These are phyloP conservation scores for Hozukius guyotensis DNA, from an alignment of 2,797 vertebrate species.

Conservation along the genomic window DNA sequence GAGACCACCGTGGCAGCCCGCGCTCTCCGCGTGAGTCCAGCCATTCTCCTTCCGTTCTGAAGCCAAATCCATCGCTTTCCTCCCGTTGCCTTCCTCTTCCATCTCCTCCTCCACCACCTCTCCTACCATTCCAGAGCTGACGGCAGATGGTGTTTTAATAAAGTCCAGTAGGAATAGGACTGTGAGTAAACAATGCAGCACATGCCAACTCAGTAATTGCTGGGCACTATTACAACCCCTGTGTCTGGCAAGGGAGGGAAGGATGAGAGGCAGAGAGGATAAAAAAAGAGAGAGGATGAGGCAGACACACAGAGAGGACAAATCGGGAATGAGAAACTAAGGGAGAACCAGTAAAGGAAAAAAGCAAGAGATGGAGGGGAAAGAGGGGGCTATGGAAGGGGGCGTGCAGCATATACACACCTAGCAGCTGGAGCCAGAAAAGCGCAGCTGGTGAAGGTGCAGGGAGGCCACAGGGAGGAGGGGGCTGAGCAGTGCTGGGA, in stretches of 20 bases:
- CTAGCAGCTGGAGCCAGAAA: constrained; percentile 91
- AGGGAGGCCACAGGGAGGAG: constrained; percentile 83
- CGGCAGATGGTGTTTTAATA: constrained; percentile 99
- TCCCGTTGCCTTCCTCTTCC: constrained; percentile 66
- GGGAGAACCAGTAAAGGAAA: constrained; percentile 50
- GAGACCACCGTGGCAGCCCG: constrained; percentile 68
- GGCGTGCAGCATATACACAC: constrained; percentile 63
- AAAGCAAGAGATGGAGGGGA: constrained; percentile 45
- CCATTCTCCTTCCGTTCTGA: constrained; percentile 61
- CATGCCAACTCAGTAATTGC: constrained; percentile 99
- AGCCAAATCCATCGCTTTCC: constrained; percentile 72
- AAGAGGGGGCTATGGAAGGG: constrained; percentile 37
- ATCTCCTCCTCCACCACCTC: constrained; percentile 75
- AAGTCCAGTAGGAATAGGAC: constrained; percentile 99
- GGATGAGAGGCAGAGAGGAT: constrained; percentile 82
- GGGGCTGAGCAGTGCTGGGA: constrained; percentile 62
- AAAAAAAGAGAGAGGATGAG: constrained; percentile 67
- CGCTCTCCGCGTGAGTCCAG: constrained; percentile 72
- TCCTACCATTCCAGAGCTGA: constrained; percentile 89
- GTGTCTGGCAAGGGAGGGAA: constrained; percentile 89
- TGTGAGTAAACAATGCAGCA: constrained; percentile 98
- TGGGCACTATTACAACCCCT: constrained; percentile 97
- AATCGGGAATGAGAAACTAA: constrained; percentile 63
- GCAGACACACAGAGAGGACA: constrained; percentile 62
- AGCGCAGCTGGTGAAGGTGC: constrained; percentile 92